These are phyloP conservation scores for Poecilus cupreus DNA, from an alignment of 2,888 invertebrate species.

Conservation along the genomic window DNA sequence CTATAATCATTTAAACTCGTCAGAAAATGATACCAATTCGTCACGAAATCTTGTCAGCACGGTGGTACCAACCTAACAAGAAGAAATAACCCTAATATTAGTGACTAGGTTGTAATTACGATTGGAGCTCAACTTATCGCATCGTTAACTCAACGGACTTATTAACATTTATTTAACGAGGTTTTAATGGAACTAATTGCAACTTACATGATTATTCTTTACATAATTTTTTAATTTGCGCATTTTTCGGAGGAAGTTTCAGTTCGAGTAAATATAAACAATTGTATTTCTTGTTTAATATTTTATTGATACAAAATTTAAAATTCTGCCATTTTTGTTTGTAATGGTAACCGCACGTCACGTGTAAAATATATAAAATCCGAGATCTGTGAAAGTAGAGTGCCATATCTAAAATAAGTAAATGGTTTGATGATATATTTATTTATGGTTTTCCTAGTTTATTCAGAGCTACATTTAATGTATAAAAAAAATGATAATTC, in stretches of 20 bases:
- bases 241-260: not conserved
- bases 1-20: constrained; percentile 13
- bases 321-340: too few species aligned
- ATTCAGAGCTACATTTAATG: too few species aligned
- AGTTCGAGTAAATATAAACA: not conserved
- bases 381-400: too few species aligned
- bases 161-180: constrained; percentile 56
- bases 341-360: too few species aligned
- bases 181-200: constrained; percentile 48
- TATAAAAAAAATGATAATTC: too few species aligned
- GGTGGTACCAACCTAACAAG: constrained; percentile 13
- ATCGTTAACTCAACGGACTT: constrained; percentile 31
- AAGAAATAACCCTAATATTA: constrained; percentile 48
- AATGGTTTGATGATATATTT: too few species aligned
- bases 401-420: too few species aligned
- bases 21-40: constrained; percentile 49
- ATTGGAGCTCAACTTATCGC: constrained; percentile 50
- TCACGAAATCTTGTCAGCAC: constrained; percentile 48
- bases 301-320: too few species aligned
- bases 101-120: constrained; percentile 52
- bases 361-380: too few species aligned
- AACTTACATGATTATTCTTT: constrained; percentile 7
- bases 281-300: too few species aligned
- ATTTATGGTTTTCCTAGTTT: too few species aligned
- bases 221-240: not conserved